Conservation (phyloP, 2,797 vertebrate genomes). For the Pseudomugil gertrudae region DNA sequence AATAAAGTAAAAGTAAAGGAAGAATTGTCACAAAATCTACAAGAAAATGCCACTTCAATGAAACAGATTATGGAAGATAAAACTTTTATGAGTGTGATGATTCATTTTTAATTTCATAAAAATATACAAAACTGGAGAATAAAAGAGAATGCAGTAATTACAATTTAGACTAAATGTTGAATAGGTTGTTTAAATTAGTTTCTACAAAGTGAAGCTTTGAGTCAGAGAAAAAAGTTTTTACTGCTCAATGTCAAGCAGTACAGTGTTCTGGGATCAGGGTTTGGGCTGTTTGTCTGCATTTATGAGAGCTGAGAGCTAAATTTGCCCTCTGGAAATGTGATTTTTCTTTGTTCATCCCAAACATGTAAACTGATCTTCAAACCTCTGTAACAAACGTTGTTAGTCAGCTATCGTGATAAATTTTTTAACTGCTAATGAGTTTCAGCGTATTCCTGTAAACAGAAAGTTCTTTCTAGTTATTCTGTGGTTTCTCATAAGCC, state of each 20-base stretch:
- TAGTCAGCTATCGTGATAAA: constrained; percentile 10
- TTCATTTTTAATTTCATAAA: constrained; percentile 7
- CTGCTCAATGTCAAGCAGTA: constrained; percentile 57
- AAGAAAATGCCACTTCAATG: constrained; percentile 43
- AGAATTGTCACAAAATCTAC: constrained; percentile 69
- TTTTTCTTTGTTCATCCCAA: constrained; percentile 24
- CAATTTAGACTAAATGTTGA: constrained; percentile 10
- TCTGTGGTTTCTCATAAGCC: neutral
- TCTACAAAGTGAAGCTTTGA: constrained; percentile 26
- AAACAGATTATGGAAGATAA: constrained; percentile 25
- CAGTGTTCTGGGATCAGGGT: constrained; percentile 28
- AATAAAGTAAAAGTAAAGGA: constrained; percentile 24
- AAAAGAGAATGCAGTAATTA: constrained; percentile 12
- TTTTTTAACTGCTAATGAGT: no score
- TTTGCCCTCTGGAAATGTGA: neutral
- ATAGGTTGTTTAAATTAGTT: constrained; percentile 13
- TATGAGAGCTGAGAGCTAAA: constrained; percentile 24
- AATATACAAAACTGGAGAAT: constrained; percentile 37
- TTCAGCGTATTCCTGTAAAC: constrained; percentile 8
- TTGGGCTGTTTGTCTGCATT: constrained; percentile 15
- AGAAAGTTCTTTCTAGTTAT: neutral
- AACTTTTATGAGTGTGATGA: constrained; percentile 20
- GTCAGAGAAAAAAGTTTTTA: constrained; percentile 19
- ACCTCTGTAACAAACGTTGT: constrained; percentile 3
- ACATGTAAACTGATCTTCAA: constrained; percentile 23